Base-by-base conservation (phyloP, 1,140 invertebrate genomes). In the Drosophila nebulosa region DNA sequence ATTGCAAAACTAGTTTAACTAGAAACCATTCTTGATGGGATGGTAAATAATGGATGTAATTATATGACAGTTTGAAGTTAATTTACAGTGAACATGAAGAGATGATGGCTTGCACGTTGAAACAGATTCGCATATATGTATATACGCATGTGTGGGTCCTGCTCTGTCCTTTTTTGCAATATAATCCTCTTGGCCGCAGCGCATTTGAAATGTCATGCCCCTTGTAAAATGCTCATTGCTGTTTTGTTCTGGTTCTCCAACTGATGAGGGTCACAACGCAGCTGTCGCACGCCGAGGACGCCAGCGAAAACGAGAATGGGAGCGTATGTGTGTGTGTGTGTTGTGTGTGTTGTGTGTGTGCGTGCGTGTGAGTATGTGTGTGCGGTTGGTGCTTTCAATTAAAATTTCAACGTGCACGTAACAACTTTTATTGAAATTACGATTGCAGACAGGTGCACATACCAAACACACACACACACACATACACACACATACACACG, bases 401-500 rank as follows among this genome's bases (percentile, higher is more conserved):
- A 88, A 86, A 86, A 88, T 86, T 86, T 78, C 83, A 86, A 79
- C 83, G 83, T 78, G 70, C 78, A 88, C 78, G 78, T 83, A 88
- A 88, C 83, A 88, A 86, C 68, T 86, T 86, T 86, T 86, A 86
- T 86, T 88, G 84, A 86, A 86, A 86, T 86, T 79, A 88, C 83
- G 78, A 76, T 83, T 83, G 83, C 83, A 86, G 65, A 46, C 71
- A 88, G 74, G 55, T 76, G 75, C 67, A 62, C 52, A 67, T 64
- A 78, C 62, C 74, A 27, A n/a, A n/a, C n/a, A n/a, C n/a, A n/a
- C n/a, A n/a, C n/a, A n/a, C n/a, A n/a, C n/a, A n/a, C n/a, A n/a
- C 32, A 32, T 56, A 63, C 21, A 42, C 60, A 63, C 61, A 65
- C 32, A 46, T 26, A n/a, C 32, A 52, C 21, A 55, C 21, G 9